Evolutionary conservation across 2,797 vertebrate genomes (phyloP), one percentile per base, ranked within the genome.

Genomic region (Megalops cyprinoides): DNA sequence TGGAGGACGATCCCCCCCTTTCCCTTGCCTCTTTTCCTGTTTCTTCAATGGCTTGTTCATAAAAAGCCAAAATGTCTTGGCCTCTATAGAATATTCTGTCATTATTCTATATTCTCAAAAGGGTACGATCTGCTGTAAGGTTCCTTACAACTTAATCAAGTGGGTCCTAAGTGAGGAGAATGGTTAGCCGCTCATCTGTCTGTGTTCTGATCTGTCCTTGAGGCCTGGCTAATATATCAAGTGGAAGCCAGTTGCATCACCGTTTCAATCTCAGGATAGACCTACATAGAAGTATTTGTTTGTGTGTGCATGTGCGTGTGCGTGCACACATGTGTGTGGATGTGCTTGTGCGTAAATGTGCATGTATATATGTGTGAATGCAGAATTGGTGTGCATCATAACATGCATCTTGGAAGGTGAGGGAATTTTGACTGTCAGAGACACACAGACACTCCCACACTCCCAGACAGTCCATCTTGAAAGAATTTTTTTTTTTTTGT

Each of bases 11-110:
- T 73, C 81, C 12, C 4, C 7, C 55, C 65, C 12, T 80, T 78
- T 56, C 65, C 48, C 37, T 28, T 46, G 15, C 42, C 5, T 69
- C 80, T 65, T 62, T 51, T 76, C 15, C 65, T 67, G 81, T 71
- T 71, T 76, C 74, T 62, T 39, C 71, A 74, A 58, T 23, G 46
- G 71, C 74, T 81, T 44, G 37, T 77, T 76, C 37, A 78, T 79
- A 48, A 75, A 87, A 58, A 39, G 49, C 69, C 69, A 76, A 74
- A 77, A 42, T 60, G 65, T 34, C 3, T 23, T 34, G 46, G 18
- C 0, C 46, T 79, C 37, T 48, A 14, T 46, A 12, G 44, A 20
- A 56, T 37, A 4, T 55, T 77, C 25, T 78, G 75, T 62, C 37
- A 48, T 44, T 25, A 14, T 7, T n/a, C n/a, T n/a, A 58, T 34